These are phyloP conservation scores for Eretmocerus hayati DNA, from an alignment of 2,888 invertebrate genomes.

Conservation along the genomic window DNA sequence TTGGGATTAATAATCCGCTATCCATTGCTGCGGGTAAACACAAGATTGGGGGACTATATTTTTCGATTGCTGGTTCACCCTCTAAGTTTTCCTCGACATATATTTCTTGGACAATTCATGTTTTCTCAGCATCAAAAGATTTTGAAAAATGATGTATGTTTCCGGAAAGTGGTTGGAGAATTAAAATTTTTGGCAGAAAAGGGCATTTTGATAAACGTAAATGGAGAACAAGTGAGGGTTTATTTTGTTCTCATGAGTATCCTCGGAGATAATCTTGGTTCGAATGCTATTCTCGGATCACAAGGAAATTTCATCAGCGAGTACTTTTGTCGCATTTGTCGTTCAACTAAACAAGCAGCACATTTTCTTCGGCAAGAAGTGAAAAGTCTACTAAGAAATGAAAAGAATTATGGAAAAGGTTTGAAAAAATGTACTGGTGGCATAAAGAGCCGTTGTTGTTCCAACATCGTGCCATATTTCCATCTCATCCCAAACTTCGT, in stretches of 20 bases:
- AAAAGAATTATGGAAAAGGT: neutral
- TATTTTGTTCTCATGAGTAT: neutral
- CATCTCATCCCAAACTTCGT: constrained; percentile 30
- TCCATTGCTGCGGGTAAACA: constrained; percentile 7
- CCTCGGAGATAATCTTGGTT: neutral
- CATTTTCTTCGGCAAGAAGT: neutral
- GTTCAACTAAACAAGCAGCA: neutral
- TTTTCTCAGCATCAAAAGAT: neutral
- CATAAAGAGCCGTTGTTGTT: constrained; percentile 29
- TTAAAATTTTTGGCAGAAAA: neutral
- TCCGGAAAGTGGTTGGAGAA: neutral
- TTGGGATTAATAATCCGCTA: constrained; percentile 12
- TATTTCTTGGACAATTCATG: constrained; percentile 12
- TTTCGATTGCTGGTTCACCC: constrained; percentile 10
- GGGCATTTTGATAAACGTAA: neutral
- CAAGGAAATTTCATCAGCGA: neutral
- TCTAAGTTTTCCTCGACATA: constrained; percentile 9
- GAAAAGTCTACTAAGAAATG: neutral
- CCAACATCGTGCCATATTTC: constrained; percentile 27
- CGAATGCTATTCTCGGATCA: neutral
- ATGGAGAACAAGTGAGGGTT: neutral
- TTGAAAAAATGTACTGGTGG: constrained; percentile 10
- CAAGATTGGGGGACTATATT: constrained; percentile 17
- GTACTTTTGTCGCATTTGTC: neutral
- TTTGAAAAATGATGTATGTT: neutral